Base-by-base conservation (phyloP, 1,140 invertebrate genomes). In the Bombus pyrosoma region DNA sequence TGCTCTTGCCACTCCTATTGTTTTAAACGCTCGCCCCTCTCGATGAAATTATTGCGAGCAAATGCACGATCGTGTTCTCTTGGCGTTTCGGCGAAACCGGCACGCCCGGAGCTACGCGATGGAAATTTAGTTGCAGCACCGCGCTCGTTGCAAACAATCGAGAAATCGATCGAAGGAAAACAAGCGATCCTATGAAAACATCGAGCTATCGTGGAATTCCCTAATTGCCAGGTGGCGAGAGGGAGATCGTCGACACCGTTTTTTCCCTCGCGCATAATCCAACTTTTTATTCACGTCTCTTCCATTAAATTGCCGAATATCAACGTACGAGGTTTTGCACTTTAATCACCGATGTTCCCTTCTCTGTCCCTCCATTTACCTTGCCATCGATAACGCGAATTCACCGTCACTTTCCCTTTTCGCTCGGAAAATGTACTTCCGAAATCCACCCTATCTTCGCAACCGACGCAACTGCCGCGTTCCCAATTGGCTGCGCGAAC, bases 291-390 rank as follows among this genome's bases (percentile, higher is more conserved):
- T 53, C 28, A 39, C 57, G 28, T 62, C n/a, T 69, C 80, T 81
- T 81, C 80, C 80, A 64, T 80, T 78, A 79, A 86, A 89, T 89
- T 86, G 89, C 80, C 84, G 80, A 83, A 83, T 76, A 89, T 89
- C 83, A 69, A 77, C 73, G 87, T 89, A 90, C 87, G 85, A 89
- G 88, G 62, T 90, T 90, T 90, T 89, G 88, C 88, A 90, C 88
- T 90, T 89, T 90, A 89, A 90, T 86, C 88, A 81, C 53, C 80
- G 80, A 62, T 76, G 79, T 83, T 82, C 57, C 69, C 64, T 53
- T 84, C 78, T 59, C 53, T 32, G 34, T 8, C 66, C 83, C 59
- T 81, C 85, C 72, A 81, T 89, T 89, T 86, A 80, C 86, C 64
- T 76, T 68, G 64, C 59, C 85, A 78, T 89, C 85, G 88, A 89